Percentiles rank a stretch among this genome's conserved stretches.
These are phyloP conservation scores for Ectropis grisescens DNA, from an alignment of 1,140 invertebrate species.

Conservation along the genomic window DNA sequence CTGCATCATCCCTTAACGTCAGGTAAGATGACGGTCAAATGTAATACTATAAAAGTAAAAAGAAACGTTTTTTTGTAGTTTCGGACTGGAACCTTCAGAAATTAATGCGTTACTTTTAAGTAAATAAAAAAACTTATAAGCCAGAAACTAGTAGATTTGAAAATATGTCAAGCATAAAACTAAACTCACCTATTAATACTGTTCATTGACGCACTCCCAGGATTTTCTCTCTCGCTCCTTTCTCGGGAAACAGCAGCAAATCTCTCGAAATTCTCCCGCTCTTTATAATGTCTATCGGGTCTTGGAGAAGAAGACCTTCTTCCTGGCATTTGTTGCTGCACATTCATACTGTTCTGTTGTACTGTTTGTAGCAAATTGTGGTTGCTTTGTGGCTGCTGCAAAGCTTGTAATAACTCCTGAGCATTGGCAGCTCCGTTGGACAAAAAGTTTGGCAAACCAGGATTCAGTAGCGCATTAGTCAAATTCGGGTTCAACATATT, in stretches of 20 bases:
- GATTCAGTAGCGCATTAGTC: constrained; percentile 72
- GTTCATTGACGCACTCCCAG: constrained; percentile 49
- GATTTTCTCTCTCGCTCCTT: constrained; percentile 53
- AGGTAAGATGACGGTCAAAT: no score
- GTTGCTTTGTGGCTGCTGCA: constrained; percentile 67
- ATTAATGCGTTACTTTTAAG: no score
- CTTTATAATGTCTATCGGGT: constrained; percentile 62
- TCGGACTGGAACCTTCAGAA: no score
- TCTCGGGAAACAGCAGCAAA: constrained; percentile 53
- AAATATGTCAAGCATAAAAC: no score
- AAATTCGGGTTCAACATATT: constrained; percentile 69
- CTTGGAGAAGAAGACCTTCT: constrained; percentile 55
- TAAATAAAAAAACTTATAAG: no score
- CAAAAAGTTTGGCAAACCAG: constrained; percentile 77
- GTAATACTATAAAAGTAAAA: no score
- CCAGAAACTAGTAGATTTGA: no score
- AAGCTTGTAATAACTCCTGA: constrained; percentile 74
- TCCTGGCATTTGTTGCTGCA: constrained; percentile 51
- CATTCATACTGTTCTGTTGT: constrained; percentile 57
- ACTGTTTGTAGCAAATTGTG: constrained; percentile 61
- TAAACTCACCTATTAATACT: constrained; percentile 65
- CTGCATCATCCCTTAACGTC: no score
- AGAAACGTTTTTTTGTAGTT: no score
- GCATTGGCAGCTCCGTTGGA: constrained; percentile 76
- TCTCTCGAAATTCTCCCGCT: constrained; percentile 57